Base-by-base conservation (phyloP, 2,113 vertebrate genomes). In the Phasianus colchicus region DNA sequence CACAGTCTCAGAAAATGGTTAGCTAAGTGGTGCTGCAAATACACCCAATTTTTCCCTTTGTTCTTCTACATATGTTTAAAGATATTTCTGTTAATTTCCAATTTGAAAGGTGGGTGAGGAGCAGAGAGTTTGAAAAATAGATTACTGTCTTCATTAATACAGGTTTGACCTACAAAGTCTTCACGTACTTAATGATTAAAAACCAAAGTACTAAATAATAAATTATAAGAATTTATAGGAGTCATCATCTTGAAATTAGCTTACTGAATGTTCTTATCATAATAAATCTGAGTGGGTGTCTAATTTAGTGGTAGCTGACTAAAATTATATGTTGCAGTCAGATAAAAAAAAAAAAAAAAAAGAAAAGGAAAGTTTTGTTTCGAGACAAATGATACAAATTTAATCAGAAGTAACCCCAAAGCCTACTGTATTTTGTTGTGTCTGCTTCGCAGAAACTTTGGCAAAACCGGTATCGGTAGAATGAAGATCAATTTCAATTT, bases 181-280 rank as follows among this genome's bases (percentile, higher is more conserved):
- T 98, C 98, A 98, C 98, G 98, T 98, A 98, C 97, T 97, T 98
- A 98, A 98, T 97, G 98, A 98, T 98, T 98, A 98, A 98, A 98
- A 97, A 97, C 98, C 98, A 97, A 98, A 98, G 97, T 98, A 97
- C 98, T 98, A 98, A 98, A 98, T 98, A 98, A 99, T 98, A 98
- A 98, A 99, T 99, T 98, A 98, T 98, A 98, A 98, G 97, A 98
- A 98, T 98, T 98, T 98, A 98, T 98, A 98, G 98, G 98, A 98
- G 98, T 98, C 98, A 98, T 98, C 98, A 98, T 98, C 98, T 98
- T 98, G 97, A 98, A 99, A 99, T 98, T 98, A 98, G 98, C 98
- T 98, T 98, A 97, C 98, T 97, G 97, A 98, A 98, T 98, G 97
- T 98, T 98, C 97, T 98, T 98, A 98, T 98, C 97, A 98, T 98